phyloP scores from a whole-genome alignment of 2,888 invertebrate species.

The Celastrina argiolus region DNA sequence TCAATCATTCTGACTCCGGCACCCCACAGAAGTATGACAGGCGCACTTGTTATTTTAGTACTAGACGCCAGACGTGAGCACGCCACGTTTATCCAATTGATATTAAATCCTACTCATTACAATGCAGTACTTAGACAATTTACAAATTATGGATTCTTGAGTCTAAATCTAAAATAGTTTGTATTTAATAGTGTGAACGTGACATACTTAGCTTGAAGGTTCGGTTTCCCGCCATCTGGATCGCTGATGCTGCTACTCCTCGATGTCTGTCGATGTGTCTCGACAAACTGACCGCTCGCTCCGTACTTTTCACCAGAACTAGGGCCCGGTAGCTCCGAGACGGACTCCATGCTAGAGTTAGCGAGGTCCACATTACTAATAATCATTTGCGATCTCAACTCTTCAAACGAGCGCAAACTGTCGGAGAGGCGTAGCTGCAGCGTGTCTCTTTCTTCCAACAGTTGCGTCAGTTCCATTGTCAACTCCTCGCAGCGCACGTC shows the following conservation, averaged over 20 bases:
- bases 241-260: constrained; percentile 67
- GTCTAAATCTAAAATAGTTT: background rate
- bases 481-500: constrained; percentile 92
- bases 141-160: too few species aligned
- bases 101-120: too few species aligned
- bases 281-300: constrained; percentile 54
- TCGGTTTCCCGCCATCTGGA: constrained; percentile 61
- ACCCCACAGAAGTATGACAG: too few species aligned
- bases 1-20: too few species aligned
- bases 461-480: constrained; percentile 88
- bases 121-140: too few species aligned
- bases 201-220: constrained; percentile 70
- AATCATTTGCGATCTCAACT: constrained; percentile 53
- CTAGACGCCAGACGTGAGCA: too few species aligned
- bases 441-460: constrained; percentile 91
- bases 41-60: too few species aligned
- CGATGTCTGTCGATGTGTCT: constrained; percentile 59
- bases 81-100: too few species aligned
- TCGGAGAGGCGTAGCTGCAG: constrained; percentile 89
- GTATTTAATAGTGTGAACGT: background rate
- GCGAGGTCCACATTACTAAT: constrained; percentile 47
- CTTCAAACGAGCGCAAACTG: constrained; percentile 85
- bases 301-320: constrained; percentile 39
- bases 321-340: constrained; percentile 51
- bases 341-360: constrained; percentile 49